These are phyloP conservation scores for Lucifuga dentata DNA, from an alignment of 2,113 vertebrate species.

Conservation along the genomic window DNA sequence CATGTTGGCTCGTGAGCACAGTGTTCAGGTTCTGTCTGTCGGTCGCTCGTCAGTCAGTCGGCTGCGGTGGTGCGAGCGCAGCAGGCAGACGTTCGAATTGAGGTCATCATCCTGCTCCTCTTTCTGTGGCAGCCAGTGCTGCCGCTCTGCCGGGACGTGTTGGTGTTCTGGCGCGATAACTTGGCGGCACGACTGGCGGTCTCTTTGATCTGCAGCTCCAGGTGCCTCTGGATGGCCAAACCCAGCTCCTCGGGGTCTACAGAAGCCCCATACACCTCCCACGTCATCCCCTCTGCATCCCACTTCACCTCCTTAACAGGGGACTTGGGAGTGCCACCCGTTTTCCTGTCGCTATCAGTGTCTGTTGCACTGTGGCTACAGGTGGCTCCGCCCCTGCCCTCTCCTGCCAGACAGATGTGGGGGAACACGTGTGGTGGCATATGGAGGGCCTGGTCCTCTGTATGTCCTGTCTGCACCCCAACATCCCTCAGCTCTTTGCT, in stretches of 20 bases:
- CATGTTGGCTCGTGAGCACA: constrained; percentile 20
- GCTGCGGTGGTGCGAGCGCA: constrained; percentile 69
- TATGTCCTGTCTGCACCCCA: constrained; percentile 86
- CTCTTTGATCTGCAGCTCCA: constrained; percentile 95
- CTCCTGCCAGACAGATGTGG: constrained; percentile 81
- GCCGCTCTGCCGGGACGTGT: constrained; percentile 49
- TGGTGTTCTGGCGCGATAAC: constrained; percentile 65
- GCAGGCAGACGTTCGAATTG: constrained; percentile 64
- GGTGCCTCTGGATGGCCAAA: constrained; percentile 92
- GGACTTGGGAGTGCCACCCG: constrained; percentile 43
- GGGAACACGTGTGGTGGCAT: constrained; percentile 83
- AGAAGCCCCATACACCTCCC: constrained; percentile 95
- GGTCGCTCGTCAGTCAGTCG: constrained; percentile 59
- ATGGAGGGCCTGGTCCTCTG: constrained; percentile 17
- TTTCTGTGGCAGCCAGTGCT: constrained; percentile 43
- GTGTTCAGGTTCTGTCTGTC: constrained; percentile 30
- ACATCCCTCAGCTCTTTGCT: constrained; percentile 83
- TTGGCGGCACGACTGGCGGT: constrained; percentile 72
- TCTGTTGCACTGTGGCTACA: background rate
- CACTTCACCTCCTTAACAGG: constrained; percentile 83
- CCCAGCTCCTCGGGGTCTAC: constrained; percentile 94
- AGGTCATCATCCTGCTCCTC: constrained; percentile 56
- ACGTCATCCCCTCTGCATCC: constrained; percentile 96
- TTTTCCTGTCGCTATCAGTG: constrained; percentile 8
- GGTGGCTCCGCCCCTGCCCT: constrained; percentile 13